phyloP scores from a whole-genome alignment of 2,797 vertebrate species.

The Pangasius larnaudii region DNA sequence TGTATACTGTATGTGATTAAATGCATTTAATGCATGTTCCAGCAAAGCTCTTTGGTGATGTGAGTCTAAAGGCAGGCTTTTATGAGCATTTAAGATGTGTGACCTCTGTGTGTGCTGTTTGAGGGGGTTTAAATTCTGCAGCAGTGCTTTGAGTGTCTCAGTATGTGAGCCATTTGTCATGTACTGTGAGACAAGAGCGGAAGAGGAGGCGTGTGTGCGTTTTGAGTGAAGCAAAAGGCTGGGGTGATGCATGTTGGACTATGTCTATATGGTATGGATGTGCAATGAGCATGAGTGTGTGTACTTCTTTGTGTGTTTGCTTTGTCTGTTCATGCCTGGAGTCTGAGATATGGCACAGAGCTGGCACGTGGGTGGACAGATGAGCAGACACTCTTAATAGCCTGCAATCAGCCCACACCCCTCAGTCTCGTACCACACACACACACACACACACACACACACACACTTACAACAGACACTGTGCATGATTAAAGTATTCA shows the following conservation, averaged over 20 bases:
- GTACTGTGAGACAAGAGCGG: conserved; percentile 23
- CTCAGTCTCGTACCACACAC: conserved; percentile 23
- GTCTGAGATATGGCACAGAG: conserved; percentile 51
- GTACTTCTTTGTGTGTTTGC: conserved; percentile 40
- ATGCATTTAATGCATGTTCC: neutral
- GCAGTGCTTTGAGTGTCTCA: conserved; percentile 15
- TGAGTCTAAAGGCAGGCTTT: conserved; percentile 2
- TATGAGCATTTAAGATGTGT: conserved; percentile 6
- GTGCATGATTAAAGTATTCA: conserved; percentile 52
- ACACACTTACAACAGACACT: conserved; percentile 49
- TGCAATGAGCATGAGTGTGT: conserved; percentile 49
- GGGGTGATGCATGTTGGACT: conserved; percentile 8
- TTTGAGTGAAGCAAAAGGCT: neutral
- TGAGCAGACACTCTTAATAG: conserved; percentile 50
- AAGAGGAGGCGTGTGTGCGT: conserved; percentile 38
- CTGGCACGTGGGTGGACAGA: conserved; percentile 51
- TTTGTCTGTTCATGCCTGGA: conserved; percentile 42
- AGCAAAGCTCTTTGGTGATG: neutral
- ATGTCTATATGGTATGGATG: conserved; percentile 31
- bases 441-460: conserved; percentile 58
- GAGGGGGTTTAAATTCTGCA: conserved; percentile 50
- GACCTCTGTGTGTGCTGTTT: conserved; percentile 37
- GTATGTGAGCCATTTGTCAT: conserved; percentile 38
- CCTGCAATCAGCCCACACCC: conserved; percentile 29
- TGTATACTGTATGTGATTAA: neutral